A percentile compares a stretch with the other conserved stretches of the same genome.
Evolutionary conservation across 2,888 invertebrate genomes (phyloP).

Genomic region (Blastobasis lacticolella): DNA sequence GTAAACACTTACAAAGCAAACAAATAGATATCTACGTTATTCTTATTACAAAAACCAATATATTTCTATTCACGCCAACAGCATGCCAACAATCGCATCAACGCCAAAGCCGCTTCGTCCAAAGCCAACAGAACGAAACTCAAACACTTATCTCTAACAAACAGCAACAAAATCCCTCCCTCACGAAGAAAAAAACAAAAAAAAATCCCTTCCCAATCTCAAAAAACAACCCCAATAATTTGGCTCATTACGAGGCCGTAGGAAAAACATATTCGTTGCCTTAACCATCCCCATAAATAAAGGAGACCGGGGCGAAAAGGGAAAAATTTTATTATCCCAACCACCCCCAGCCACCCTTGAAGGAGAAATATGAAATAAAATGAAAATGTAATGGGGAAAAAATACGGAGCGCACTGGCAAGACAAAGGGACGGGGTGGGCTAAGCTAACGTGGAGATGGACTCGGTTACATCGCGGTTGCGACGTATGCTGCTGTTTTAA

Average conservation of each 20-base stretch:
- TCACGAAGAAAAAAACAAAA: slow-evolving; percentile 26
- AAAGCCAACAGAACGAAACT: slow-evolving; percentile 14
- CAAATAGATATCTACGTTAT: too few species aligned
- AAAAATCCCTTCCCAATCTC: slow-evolving; percentile 44
- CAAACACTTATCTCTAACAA: slow-evolving; percentile 46
- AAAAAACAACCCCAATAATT: slow-evolving; percentile 68
- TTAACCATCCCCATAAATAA: slow-evolving; percentile 68
- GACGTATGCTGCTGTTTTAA: too few species aligned
- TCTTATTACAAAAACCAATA: too few species aligned
- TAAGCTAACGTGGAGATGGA: slow-evolving; percentile 28
- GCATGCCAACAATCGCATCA: too few species aligned
- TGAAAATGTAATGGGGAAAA: slow-evolving; percentile 74
- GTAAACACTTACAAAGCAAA: too few species aligned
- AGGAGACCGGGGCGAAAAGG: slow-evolving; percentile 54
- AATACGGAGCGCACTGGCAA: slow-evolving; percentile 63
- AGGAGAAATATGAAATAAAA: slow-evolving; percentile 74
- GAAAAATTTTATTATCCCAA: slow-evolving; percentile 69
- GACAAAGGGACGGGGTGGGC: slow-evolving; percentile 60
- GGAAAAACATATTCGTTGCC: slow-evolving; percentile 67
- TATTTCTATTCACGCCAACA: too few species aligned
- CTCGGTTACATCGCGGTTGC: slow-evolving; percentile 6
- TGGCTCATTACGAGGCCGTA: slow-evolving; percentile 67
- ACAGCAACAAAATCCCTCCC: slow-evolving; percentile 26
- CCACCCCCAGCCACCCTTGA: slow-evolving; percentile 32
- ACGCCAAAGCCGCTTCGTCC: too few species aligned